Base-by-base conservation (phyloP, 2,888 invertebrate genomes). In the Leptinotarsa tumamoca region DNA sequence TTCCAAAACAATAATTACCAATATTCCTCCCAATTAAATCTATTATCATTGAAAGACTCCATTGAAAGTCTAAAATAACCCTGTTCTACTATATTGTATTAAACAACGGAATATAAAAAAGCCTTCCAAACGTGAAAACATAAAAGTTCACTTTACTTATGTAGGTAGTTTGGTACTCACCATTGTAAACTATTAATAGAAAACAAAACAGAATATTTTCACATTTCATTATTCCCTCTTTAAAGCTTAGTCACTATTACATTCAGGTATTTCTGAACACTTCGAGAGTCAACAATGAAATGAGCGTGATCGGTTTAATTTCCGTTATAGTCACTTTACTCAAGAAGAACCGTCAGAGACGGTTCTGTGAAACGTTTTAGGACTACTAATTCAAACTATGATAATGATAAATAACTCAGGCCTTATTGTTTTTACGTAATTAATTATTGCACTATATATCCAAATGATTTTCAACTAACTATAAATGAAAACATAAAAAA, bases 221-320 rank as follows among this genome's bases (percentile, higher is more conserved):
- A 18, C 13, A 18, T 7, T 10, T n/a, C 54, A 54, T 54, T 18
- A 54, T 54, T 18, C 13, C 13, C 7, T 13, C 18, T 54, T 7
- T 5, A n/a, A 7, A 17, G 7, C 17, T 18, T n/a, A n/a, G 54
- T 54, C 54, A 18, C 54, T 18, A 18, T 18, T 10, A 54, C 3
- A 13, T 18, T 54, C 54, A 13, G 18, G 54, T 54, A 54, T 54
- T 54, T 54, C 54, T 54, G 54, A 54, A 54, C 54, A 54, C 54
- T n/a, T 18, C 54, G 13, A 54, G 18, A 54, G 54, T 54, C 18
- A 54, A 18, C 18, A 54, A 13, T 18, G 10, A 54, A 54, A 54
- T 54, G 18, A 54, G 54, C 43, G 18, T 54, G 18, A 18, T 54
- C 54, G 54, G n/a, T 54, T 3, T 18, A 7, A 54, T 54, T 18